Conservation (phyloP, 2,113 vertebrate genomes). For the Lontra canadensis region DNA sequence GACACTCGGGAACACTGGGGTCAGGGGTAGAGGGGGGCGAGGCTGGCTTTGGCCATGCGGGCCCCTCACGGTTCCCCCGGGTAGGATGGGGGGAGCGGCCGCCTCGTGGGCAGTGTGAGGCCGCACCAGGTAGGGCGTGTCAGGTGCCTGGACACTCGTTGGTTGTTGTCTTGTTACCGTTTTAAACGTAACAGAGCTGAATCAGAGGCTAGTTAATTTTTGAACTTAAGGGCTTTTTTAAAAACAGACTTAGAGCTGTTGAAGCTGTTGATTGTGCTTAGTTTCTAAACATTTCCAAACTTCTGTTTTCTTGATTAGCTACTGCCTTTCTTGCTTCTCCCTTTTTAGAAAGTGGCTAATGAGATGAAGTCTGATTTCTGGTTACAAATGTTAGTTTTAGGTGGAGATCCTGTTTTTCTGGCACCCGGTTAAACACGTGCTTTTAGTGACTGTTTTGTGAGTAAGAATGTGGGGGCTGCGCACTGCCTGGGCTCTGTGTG, state of each 20-base stretch:
- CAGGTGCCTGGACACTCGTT: neutral
- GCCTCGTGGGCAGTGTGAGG: rapidly evolving
- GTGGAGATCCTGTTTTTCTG: neutral
- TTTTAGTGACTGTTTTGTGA: neutral
- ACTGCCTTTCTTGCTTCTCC: neutral
- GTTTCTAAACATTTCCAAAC: neutral
- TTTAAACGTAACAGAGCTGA: neutral
- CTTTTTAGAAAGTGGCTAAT: neutral
- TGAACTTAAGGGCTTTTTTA: neutral
- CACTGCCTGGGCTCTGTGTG: neutral
- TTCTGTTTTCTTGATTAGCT: neutral
- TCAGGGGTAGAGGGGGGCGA: rapidly evolving
- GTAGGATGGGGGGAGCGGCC: rapidly evolving
- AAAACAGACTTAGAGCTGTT: neutral
- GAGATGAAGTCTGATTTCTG: neutral
- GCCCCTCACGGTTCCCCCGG: rapidly evolving
- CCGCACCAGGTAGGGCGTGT: rapidly evolving
- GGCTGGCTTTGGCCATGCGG: no score
- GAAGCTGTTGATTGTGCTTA: neutral
- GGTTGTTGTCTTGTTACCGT: neutral
- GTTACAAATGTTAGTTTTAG: neutral
- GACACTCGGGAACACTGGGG: neutral
- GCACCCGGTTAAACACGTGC: no score
- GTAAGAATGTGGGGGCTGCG: no score
- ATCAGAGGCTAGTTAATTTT: neutral